phyloP scores from a whole-genome alignment of 2,888 invertebrate species.

The Stenotaenia linearis region DNA sequence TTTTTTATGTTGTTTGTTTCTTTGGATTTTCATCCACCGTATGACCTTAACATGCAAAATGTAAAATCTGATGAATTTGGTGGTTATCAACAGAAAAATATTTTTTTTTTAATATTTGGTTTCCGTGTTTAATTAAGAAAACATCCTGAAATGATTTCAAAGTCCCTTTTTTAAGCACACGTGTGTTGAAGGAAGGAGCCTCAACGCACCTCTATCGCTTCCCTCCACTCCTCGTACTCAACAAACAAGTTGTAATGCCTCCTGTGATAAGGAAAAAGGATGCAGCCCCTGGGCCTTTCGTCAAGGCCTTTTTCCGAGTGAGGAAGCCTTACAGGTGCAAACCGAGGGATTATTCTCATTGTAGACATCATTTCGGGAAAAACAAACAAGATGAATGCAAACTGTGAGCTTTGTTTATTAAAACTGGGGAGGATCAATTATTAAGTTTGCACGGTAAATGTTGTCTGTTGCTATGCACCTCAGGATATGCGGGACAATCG shows the following conservation, averaged over 20 bases:
- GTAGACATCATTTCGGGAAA: background rate
- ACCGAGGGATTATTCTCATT: background rate
- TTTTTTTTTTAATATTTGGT: background rate
- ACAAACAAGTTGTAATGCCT: constrained; percentile 26
- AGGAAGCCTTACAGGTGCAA: constrained; percentile 14
- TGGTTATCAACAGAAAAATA: background rate
- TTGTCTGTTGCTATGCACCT: constrained; percentile 21
- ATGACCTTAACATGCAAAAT: background rate
- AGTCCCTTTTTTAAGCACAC: background rate
- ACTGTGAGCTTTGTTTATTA: background rate
- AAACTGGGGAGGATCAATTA: background rate
- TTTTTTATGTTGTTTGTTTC: background rate
- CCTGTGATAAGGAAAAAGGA: constrained; percentile 11
- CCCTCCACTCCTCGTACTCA: background rate
- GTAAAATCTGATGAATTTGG: background rate
- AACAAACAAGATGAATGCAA: background rate
- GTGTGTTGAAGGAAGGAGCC: constrained; percentile 21
- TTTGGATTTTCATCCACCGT: background rate
- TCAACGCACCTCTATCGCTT: constrained; percentile 26
- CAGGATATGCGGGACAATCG: constrained; percentile 26
- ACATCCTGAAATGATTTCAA: constrained; percentile 9
- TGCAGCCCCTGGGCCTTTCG: constrained; percentile 20
- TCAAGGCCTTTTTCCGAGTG: constrained; percentile 2
- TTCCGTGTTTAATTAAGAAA: constrained; percentile 21
- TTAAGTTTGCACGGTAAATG: background rate